phyloP scores from a whole-genome alignment of 2,113 vertebrate species.

The Urocynchramus pylzowi region DNA sequence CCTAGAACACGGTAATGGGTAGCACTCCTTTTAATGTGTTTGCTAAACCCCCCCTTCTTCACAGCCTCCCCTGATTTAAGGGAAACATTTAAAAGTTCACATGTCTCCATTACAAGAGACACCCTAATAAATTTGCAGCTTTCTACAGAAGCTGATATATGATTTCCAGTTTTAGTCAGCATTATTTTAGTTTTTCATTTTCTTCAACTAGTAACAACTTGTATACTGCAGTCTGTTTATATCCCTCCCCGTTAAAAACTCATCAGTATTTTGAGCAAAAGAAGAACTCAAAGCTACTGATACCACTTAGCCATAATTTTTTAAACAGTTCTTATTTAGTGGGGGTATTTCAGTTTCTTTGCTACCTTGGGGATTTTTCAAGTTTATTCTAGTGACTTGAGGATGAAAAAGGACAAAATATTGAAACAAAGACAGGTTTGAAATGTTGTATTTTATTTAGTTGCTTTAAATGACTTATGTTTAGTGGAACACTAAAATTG shows the following conservation, averaged over 20 bases:
- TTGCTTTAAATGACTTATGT: background rate
- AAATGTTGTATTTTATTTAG: background rate
- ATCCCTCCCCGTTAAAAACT: background rate
- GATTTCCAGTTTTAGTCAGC: rapidly evolving
- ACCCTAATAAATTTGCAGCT: background rate
- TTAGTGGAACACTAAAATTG: background rate
- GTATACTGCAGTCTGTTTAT: background rate
- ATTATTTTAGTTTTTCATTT: background rate
- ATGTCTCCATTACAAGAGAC: background rate
- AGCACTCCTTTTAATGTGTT: background rate
- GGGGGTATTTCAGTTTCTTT: background rate
- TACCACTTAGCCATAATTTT: background rate
- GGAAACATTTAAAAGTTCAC: background rate
- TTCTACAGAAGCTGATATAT: background rate
- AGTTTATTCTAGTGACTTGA: background rate
- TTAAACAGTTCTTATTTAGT: background rate
- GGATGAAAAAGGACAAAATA: background rate
- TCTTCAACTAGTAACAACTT: background rate
- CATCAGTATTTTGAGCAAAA: background rate
- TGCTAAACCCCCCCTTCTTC: background rate
- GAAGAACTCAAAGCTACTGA: background rate
- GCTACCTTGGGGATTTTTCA: background rate
- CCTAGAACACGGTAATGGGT: background rate
- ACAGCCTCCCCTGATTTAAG: background rate
- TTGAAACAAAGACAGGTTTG: background rate